phyloP scores from a whole-genome alignment of 2,113 vertebrate genomes.

The Pseudorhombus dupliciocellatus region DNA sequence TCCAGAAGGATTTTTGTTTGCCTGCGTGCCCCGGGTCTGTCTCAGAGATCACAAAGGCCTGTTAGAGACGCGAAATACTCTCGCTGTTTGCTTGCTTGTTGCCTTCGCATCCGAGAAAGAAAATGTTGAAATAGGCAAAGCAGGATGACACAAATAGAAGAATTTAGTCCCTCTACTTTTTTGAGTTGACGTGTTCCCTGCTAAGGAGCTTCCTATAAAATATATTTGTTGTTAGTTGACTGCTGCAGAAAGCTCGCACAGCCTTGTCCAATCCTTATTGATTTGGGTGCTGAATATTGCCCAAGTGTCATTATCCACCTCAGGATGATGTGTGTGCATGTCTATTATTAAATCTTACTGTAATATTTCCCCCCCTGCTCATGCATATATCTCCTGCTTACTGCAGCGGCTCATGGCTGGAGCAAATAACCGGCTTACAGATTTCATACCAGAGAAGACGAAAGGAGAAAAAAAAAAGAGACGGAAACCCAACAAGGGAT shows the following conservation, averaged over 20 bases:
- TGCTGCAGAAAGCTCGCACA: slow-evolving; percentile 31
- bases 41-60: slow-evolving; percentile 56
- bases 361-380: slow-evolving; percentile 44
- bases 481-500: slow-evolving; percentile 22
- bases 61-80: slow-evolving; percentile 71
- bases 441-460: slow-evolving; percentile 64
- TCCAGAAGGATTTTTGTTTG: slow-evolving; percentile 74
- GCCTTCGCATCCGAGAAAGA: slow-evolving; percentile 31
- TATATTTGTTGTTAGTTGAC: slow-evolving; percentile 61
- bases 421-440: slow-evolving; percentile 68
- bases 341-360: slow-evolving; percentile 72
- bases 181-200: neutral
- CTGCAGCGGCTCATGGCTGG: slow-evolving; percentile 43
- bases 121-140: neutral
- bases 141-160: neutral
- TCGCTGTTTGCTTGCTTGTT: slow-evolving; percentile 25
- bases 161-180: neutral
- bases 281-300: slow-evolving; percentile 75
- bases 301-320: slow-evolving; percentile 70
- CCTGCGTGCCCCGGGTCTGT: slow-evolving; percentile 48
- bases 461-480: neutral
- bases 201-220: slow-evolving; percentile 49
- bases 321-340: slow-evolving; percentile 39
- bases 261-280: slow-evolving; percentile 73
- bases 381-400: slow-evolving; percentile 51